Percentiles rank a stretch among this genome's conserved stretches.
These are phyloP conservation scores for Ctenomys sociabilis DNA, from an alignment of 2,113 vertebrate species.

Conservation along the genomic window DNA sequence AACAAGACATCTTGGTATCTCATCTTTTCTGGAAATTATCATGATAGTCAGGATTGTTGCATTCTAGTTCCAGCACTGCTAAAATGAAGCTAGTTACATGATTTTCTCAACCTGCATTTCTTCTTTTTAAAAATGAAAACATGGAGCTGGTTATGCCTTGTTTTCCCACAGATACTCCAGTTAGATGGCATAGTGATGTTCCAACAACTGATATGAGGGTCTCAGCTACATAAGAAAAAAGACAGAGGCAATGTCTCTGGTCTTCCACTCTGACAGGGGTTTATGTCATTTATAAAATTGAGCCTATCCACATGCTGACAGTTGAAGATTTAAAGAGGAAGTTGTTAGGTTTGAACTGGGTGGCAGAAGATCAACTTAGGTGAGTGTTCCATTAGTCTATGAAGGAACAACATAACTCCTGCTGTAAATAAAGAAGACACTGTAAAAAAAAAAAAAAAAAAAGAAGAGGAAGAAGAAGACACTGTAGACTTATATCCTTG, in stretches of 20 bases:
- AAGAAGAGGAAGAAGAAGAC: no score
- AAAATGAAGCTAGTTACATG: neutral
- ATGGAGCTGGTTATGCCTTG: neutral
- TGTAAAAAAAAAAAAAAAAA: no score
- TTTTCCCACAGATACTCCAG: neutral
- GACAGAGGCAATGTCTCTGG: neutral
- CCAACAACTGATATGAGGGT: neutral
- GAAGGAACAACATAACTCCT: neutral
- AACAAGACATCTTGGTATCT: neutral
- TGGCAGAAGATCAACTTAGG: neutral
- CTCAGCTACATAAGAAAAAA: neutral
- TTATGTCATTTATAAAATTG: neutral
- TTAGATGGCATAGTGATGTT: neutral
- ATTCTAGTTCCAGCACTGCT: neutral
- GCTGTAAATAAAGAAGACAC: neutral
- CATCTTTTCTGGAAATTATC: neutral
- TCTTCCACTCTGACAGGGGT: neutral
- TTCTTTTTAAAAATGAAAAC: neutral
- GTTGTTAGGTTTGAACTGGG: neutral
- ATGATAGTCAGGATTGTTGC: neutral
- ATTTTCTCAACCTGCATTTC: neutral
- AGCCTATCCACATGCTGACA: neutral
- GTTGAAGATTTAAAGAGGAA: constrained; percentile 4
- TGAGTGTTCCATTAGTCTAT: neutral
- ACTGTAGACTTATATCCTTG: neutral